A percentile compares a stretch with the other conserved stretches of the same genome.
Evolutionary conservation across 64 coral and sea anemone genomes (phyloP).

Genomic region (Montipora cactus): DNA sequence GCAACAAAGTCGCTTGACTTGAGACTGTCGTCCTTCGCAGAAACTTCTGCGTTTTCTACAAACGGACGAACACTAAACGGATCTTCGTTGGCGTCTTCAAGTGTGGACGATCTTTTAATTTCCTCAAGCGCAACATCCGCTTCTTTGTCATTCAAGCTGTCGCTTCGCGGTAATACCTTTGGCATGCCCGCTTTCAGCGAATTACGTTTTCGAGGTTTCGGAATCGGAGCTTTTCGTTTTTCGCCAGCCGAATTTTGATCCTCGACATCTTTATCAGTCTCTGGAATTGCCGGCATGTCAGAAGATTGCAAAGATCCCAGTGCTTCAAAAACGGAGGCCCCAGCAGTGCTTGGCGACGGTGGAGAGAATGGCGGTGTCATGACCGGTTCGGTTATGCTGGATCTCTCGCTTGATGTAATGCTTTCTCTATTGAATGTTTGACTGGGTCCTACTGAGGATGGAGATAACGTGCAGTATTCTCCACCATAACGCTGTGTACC

Average conservation of each 20-base stretch:
- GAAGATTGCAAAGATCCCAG: slow-evolving; percentile 18
- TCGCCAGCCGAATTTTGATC: not conserved
- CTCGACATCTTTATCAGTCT: slow-evolving; percentile 18
- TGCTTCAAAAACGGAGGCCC: slow-evolving; percentile 52
- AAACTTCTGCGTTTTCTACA: not conserved
- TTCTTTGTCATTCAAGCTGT: slow-evolving; percentile 82
- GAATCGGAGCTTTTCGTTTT: slow-evolving; percentile 9
- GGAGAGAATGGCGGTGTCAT: slow-evolving; percentile 78
- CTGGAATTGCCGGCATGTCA: slow-evolving; percentile 39
- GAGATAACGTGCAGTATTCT: slow-evolving; percentile 79
- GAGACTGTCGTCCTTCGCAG: not conserved
- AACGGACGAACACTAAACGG: slow-evolving; percentile 74
- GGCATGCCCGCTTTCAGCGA: not conserved
- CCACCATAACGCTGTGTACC: slow-evolving; percentile 12
- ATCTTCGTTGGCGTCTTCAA: slow-evolving; percentile 43
- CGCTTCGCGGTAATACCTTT: slow-evolving; percentile 23
- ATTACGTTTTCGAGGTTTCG: not conserved
- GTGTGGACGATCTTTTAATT: not conserved
- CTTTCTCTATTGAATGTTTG: slow-evolving; percentile 41
- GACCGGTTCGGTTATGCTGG: slow-evolving; percentile 12
- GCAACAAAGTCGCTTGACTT: slow-evolving; percentile 61
- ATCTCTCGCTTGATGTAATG: slow-evolving; percentile 52
- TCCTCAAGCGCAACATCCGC: slow-evolving; percentile 11
- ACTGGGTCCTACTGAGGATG: slow-evolving; percentile 70
- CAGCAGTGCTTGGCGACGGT: slow-evolving; percentile 73